phyloP scores from a whole-genome alignment of 2,113 vertebrate genomes.

The Hiodon tergisus region DNA sequence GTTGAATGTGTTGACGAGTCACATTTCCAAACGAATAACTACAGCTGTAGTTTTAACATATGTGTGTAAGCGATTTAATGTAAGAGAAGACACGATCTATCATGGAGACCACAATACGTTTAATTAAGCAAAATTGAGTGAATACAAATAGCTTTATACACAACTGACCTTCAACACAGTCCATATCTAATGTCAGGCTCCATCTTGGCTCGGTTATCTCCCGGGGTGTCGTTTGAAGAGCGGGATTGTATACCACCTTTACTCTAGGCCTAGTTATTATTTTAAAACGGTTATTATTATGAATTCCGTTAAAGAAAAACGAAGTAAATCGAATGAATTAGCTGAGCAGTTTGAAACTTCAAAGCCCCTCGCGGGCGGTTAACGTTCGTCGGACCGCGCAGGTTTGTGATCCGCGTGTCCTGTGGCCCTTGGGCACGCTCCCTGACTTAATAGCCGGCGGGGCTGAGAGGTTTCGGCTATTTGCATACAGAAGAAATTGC shows the following conservation, averaged over 20 bases:
- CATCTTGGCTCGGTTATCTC: background rate
- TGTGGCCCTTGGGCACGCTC: slow-evolving; percentile 24
- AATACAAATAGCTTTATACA: background rate
- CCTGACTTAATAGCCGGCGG: slow-evolving; percentile 29
- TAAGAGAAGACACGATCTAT: too few species aligned
- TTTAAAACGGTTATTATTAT: background rate
- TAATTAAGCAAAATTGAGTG: background rate
- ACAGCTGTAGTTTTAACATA: too few species aligned
- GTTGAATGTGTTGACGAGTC: too few species aligned
- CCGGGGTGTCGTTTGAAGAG: background rate
- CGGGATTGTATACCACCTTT: background rate
- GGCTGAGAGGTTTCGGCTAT: slow-evolving; percentile 29
- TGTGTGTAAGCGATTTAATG: too few species aligned
- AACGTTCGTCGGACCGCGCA: background rate
- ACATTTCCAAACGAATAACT: too few species aligned
- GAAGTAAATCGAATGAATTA: too few species aligned
- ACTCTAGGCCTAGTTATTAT: too few species aligned
- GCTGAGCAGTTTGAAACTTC: too few species aligned
- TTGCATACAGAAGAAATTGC: slow-evolving; percentile 32
- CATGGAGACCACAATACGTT: background rate
- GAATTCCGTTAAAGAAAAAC: too few species aligned
- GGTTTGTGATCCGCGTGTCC: background rate
- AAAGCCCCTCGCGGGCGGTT: background rate
- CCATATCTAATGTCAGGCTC: slow-evolving; percentile 8
- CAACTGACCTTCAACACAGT: slow-evolving; percentile 16